These are phyloP conservation scores for Drosophila melanogaster DNA, from an alignment of 1,140 invertebrate species.

Conservation along the genomic window Release_6_plus_ISO1_MT NT_037436.4:15253001-15253500, in stretches of 20 bases:
- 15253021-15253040: constrained; percentile 15
- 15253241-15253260: constrained; percentile 39
- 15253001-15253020: constrained; percentile 26
- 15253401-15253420: constrained; percentile 77
- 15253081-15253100: constrained; percentile 68
- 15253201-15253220: constrained; percentile 35
- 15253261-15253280: constrained; percentile 73
- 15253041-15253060: constrained; percentile 11
- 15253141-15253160: constrained; percentile 82
- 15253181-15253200: constrained; percentile 77
- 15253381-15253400: constrained; percentile 56
- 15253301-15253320: constrained; percentile 51
- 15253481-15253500: constrained; percentile 82
- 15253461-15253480: constrained; percentile 75
- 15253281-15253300: constrained; percentile 75
- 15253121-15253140: constrained; percentile 80
- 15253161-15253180: constrained; percentile 80
- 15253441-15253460: constrained; percentile 45
- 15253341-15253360: constrained; percentile 50
- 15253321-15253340: constrained; percentile 74
- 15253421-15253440: constrained; percentile 72
- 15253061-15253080: not conserved
- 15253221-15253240: constrained; percentile 45
- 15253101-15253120: constrained; percentile 81
- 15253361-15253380: not conserved